Base-by-base conservation (phyloP, 2,113 vertebrate genomes). In the Pseudopodoces humilis region DNA sequence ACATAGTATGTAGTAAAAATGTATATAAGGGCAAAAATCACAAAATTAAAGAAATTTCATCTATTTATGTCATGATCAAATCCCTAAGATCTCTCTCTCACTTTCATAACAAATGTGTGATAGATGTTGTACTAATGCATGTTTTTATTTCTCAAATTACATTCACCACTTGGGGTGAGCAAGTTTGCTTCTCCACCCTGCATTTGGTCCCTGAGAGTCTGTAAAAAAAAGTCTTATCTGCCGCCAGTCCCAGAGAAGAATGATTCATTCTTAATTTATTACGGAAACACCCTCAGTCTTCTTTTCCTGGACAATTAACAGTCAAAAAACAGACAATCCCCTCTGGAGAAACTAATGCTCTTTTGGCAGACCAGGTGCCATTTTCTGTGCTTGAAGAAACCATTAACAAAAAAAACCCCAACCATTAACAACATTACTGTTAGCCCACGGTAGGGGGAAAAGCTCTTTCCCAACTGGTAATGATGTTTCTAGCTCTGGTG, bases 301-400 rank as follows among this genome's bases (percentile, higher is more conserved):
- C 47, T 74, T 90, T 70, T 86, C 76, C 60, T 4, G 3, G 59
- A 88, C 68, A 77, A 90, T 74, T 83, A 90, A 59, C 35, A 39
- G 39, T 39, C 39, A 39, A 39, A 39, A 39, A 39, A 39, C 39
- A 39, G 39, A 39, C 39, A 88, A 70, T 5, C 23, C 47, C 80
- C 56, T 88, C 80, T 74, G 64, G 44, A 95, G 64, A 88, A 60
- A 67, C 43, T 9, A 88, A 72, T 0, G 2, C 17, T 60, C 58
- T 77, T 83, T 83, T 86, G 60, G 72, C 69, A 92, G 76, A 86
- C 10, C 43, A 83, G 60, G 69, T 52, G n/a, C 56, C n/a, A 43
- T 86, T 88, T 95, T 86, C 88, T 90, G 76, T 68, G 80, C 59
- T 88, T 44, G 60, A 92, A 64, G 58, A 81, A 94, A 78, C 56